Evolutionary conservation across 2,113 vertebrate species (phyloP).

Genomic region (Emberiza fucata): DNA sequence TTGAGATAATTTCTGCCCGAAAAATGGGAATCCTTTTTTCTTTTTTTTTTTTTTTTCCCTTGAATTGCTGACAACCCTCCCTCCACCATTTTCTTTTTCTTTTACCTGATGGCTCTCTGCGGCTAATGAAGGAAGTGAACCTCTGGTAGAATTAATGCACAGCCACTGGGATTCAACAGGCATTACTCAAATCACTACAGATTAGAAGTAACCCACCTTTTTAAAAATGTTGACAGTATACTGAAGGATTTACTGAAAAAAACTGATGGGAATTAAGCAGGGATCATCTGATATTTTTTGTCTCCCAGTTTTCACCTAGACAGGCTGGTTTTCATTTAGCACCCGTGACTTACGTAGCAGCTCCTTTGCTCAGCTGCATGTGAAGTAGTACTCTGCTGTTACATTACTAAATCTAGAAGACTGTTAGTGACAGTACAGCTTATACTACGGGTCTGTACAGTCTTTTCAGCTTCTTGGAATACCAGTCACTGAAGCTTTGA

Average conservation of each 20-base stretch:
- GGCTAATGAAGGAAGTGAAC: not conserved
- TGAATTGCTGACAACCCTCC: not conserved
- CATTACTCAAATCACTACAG: not conserved
- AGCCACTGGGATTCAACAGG: not conserved
- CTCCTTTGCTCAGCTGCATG: not conserved
- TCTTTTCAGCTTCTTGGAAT: not conserved
- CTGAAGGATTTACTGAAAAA: not conserved
- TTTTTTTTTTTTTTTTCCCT: not conserved
- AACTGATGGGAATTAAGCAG: not conserved
- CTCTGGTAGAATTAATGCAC: not conserved
- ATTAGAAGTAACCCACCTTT: not conserved
- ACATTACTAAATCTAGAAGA: not conserved
- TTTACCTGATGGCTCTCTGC: not conserved
- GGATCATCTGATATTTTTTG: not conserved
- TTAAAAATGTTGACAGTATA: not conserved
- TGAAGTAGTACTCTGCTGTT: not conserved
- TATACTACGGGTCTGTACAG: not conserved
- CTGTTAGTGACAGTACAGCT: not conserved
- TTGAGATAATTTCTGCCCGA: not conserved
- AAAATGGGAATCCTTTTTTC: not conserved
- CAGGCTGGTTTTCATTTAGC: not conserved
- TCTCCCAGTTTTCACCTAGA: not conserved
- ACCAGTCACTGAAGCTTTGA: not conserved
- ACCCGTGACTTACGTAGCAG: accelerated
- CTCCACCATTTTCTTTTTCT: not conserved